phyloP scores from a whole-genome alignment of 2,113 vertebrate species.

The Gracilinanus agilis region DNA sequence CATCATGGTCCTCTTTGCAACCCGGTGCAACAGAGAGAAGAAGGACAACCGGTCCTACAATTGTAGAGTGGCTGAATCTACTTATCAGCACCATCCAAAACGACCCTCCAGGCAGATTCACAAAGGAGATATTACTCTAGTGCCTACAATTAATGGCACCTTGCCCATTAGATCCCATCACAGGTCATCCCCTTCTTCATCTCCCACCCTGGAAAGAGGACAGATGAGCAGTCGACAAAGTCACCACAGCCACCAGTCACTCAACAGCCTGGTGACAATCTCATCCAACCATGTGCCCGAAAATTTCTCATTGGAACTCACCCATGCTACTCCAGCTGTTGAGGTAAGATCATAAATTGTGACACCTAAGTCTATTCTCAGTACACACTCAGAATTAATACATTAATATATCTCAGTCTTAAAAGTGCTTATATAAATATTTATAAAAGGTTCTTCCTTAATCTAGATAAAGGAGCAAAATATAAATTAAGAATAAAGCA shows the following conservation, averaged over 20 bases:
- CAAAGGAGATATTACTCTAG: slow-evolving; percentile 97
- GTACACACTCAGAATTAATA: neutral
- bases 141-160: slow-evolving; percentile 94
- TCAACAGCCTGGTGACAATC: slow-evolving; percentile 98
- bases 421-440: neutral
- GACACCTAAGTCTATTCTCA: neutral
- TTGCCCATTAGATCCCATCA: slow-evolving; percentile 95
- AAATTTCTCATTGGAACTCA: slow-evolving; percentile 95
- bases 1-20: slow-evolving; percentile 97
- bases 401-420: neutral
- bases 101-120: slow-evolving; percentile 97
- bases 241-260: slow-evolving; percentile 96
- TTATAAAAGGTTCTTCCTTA: neutral
- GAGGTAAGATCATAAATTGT: slow-evolving; percentile 90
- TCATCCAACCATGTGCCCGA: slow-evolving; percentile 97
- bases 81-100: slow-evolving; percentile 98
- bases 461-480: neutral
- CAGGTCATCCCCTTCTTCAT: slow-evolving; percentile 91
- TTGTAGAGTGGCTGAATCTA: slow-evolving; percentile 95
- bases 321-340: slow-evolving; percentile 95
- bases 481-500: neutral
- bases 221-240: slow-evolving; percentile 94
- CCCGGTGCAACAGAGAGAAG: slow-evolving; percentile 94
- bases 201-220: slow-evolving; percentile 92
- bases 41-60: slow-evolving; percentile 97